A percentile compares a stretch with the other conserved stretches of the same genome.
These are phyloP conservation scores for Gymnothorax reevesii DNA, from an alignment of 2,797 vertebrate genomes.

Conservation along the genomic window DNA sequence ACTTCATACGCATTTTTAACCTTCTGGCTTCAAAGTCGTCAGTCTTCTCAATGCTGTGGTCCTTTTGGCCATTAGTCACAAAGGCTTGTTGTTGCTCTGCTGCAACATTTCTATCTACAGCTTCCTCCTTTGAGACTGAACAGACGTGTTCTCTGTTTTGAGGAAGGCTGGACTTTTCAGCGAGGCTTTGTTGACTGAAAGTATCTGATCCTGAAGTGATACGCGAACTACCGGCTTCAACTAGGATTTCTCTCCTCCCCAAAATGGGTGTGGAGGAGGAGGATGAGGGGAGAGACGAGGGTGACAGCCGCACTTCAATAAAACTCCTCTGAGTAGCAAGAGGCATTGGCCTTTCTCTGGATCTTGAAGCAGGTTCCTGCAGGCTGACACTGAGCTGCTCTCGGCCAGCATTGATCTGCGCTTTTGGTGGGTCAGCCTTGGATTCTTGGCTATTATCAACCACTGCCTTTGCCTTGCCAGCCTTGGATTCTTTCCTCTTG, in stretches of 20 bases:
- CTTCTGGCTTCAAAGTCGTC: slow-evolving; percentile 45
- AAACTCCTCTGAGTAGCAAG: slow-evolving; percentile 73
- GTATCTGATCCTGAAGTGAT: slow-evolving; percentile 21
- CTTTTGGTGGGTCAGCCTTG: slow-evolving; percentile 25
- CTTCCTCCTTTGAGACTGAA: slow-evolving; percentile 7
- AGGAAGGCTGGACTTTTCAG: slow-evolving; percentile 28
- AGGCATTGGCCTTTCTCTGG: slow-evolving; percentile 51
- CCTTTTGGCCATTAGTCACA: slow-evolving; percentile 32
- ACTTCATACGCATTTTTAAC: slow-evolving; percentile 59
- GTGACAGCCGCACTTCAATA: slow-evolving; percentile 76
- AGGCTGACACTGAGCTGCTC: slow-evolving; percentile 24
- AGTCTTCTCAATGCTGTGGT: slow-evolving; percentile 38
- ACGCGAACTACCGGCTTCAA: slow-evolving; percentile 37
- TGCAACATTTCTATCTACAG: slow-evolving; percentile 31
- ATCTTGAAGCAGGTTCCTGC: slow-evolving; percentile 27
- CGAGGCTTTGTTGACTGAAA: slow-evolving; percentile 19
- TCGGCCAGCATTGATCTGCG: slow-evolving; percentile 27
- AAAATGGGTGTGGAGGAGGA: slow-evolving; percentile 54
- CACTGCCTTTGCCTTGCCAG: slow-evolving; percentile 34
- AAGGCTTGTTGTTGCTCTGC: slow-evolving; percentile 33
- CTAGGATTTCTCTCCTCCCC: slow-evolving; percentile 42
- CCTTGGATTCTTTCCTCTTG: slow-evolving; percentile 5
- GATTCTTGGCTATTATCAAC: slow-evolving; percentile 18
- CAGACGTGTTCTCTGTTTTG: slow-evolving; percentile 35
- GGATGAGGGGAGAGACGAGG: slow-evolving; percentile 55